A percentile compares a stretch with the other conserved stretches of the same genome.
Conservation (phyloP, 2,888 invertebrate species). For the Ectemnius cavifrons region DNA sequence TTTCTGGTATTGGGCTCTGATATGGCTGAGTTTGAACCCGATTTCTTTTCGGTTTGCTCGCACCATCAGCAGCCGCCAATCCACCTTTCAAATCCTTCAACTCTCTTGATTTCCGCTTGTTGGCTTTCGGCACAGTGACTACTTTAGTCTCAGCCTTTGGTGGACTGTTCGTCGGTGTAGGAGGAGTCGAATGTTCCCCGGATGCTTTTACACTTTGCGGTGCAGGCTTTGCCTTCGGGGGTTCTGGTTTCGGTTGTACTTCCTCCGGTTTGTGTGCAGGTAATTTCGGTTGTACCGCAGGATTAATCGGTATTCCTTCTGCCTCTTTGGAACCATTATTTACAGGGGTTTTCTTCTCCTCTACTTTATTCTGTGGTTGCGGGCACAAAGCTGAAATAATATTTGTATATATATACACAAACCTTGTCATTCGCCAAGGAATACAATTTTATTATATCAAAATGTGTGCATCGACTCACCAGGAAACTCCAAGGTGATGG, state of each 20-base stretch:
- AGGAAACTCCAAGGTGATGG: conserved; percentile 56
- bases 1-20: conserved; percentile 89
- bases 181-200: conserved; percentile 46
- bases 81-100: conserved; percentile 70
- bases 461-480: conserved; percentile 46
- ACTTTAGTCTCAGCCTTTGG: conserved; percentile 62
- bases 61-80: conserved; percentile 66
- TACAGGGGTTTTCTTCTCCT: conserved; percentile 71
- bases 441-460: background rate
- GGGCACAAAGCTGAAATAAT: conserved; percentile 49
- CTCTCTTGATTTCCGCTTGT: conserved; percentile 74
- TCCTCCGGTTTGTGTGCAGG: conserved; percentile 54
- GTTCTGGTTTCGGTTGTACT: conserved; percentile 45
- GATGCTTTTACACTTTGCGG: conserved; percentile 51
- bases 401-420: conserved; percentile 17
- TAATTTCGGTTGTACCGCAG: conserved; percentile 46
- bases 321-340: conserved; percentile 68
- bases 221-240: conserved; percentile 54
- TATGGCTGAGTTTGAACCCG: conserved; percentile 87
- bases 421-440: background rate
- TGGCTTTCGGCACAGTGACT: conserved; percentile 63
- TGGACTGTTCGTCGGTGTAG: conserved; percentile 33
- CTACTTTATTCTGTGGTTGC: conserved; percentile 65
- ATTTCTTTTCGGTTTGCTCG: conserved; percentile 80
- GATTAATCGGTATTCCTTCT: conserved; percentile 50